Percentiles rank a stretch among this genome's conserved stretches.
Conservation (phyloP, 2,797 vertebrate species). For the Microctenopoma lineatum region DNA sequence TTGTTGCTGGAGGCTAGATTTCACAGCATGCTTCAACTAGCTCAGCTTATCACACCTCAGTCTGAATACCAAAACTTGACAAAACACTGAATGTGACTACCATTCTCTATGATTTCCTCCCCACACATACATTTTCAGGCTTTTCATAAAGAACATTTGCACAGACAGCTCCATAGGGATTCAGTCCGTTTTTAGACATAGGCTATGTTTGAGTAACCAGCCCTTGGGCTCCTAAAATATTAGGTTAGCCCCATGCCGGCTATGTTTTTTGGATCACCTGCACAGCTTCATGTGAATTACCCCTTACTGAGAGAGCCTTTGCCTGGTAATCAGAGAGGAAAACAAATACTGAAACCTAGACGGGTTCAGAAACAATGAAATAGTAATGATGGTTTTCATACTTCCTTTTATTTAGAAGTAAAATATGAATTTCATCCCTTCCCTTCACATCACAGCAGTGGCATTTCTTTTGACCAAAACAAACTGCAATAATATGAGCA, state of each 20-base stretch:
- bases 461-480: neutral
- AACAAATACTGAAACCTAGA: conserved; percentile 7
- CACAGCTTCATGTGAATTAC: conserved; percentile 16
- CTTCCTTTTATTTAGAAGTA: neutral
- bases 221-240: conserved; percentile 20
- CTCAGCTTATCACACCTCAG: conserved; percentile 73
- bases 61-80: conserved; percentile 72
- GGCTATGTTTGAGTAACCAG: conserved; percentile 24
- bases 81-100: conserved; percentile 48
- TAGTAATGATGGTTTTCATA: neutral
- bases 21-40: conserved; percentile 78
- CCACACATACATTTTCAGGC: conserved; percentile 1
- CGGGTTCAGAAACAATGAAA: neutral
- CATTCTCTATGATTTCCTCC: conserved; percentile 25
- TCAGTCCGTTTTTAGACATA: conserved; percentile 13
- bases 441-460: neutral
- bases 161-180: conserved; percentile 13
- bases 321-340: conserved; percentile 12
- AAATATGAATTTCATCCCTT: neutral
- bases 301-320: conserved; percentile 18
- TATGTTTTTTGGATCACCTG: conserved; percentile 19
- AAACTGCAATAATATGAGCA: neutral
- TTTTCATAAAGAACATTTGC: conserved; percentile 31
- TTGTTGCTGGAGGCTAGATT: conserved; percentile 73
- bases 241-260: conserved; percentile 4